Evolutionary conservation across 2,797 vertebrate genomes (phyloP), one percentile per base, ranked within the genome.

Genomic region (Bovichtus diacanthus): DNA sequence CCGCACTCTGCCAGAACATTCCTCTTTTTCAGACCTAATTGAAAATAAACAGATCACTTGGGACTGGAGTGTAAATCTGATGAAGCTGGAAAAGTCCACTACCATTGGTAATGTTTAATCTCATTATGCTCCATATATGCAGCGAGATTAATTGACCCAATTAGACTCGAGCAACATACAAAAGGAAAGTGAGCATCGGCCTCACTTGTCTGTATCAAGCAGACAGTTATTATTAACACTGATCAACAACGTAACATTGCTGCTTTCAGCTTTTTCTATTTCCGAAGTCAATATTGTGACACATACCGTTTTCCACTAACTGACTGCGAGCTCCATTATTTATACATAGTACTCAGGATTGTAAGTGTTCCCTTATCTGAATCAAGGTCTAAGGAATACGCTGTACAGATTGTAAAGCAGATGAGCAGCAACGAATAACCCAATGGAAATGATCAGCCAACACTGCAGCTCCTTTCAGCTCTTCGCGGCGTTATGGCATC

Each of bases 1-100:
- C 78, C 74, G 25, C 84, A 80, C 58, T 81, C 83, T 85, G 84
- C 86, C 82, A 89, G 82, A 82, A 81, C 70, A 90, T 88, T 81
- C 72, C 73, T 90, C 84, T 84, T 85, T 87, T 87, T 86, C 81
- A 81, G 73, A 82, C 76, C 84, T 94, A 93, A 95, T 94, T 95
- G 92, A 95, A 95, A 95, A 91, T 90, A 93, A 94, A 95, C 91
- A 89, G 90, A 91, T 90, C 92, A 43, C 90, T 51, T 63, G 87
- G 85, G 91, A 93, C 82, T 41, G 13, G 63, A 82, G 83, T 86
- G 81, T 88, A 88, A 90, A 92, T 94, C 87, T 92, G 91, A 94
- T 92, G 87, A 91, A n/a, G 87, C 88, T 93, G 87, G 85, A 90
- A 72, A 92, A 92, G 88, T 93, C 93, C 86, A 86, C 85, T 54